Conservation (phyloP, 2,888 invertebrate genomes). For the Drosophila suboccidentalis region DNA sequence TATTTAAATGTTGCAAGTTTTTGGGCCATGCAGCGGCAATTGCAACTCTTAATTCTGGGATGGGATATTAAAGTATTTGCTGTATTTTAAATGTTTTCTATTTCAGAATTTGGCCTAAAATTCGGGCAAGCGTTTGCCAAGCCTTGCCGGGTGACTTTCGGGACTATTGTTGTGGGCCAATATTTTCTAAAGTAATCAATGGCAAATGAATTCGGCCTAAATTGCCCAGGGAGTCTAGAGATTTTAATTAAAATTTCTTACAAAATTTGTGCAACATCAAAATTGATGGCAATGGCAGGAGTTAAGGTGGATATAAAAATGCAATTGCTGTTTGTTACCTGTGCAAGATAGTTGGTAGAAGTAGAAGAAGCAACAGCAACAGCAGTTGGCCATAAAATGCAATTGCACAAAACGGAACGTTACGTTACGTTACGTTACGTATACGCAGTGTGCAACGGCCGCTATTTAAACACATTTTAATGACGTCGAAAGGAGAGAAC, state of each 20-base stretch:
- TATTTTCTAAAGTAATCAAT: conserved; percentile 49
- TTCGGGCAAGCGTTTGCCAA: neutral
- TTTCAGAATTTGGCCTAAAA: neutral
- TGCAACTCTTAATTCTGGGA: neutral
- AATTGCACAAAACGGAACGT: conserved; percentile 36
- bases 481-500: conserved; percentile 39
- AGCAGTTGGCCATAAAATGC: conserved; percentile 48
- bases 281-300: conserved; percentile 36
- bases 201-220: conserved; percentile 28
- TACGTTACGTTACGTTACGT: conserved; percentile 40
- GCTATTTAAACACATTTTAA: conserved; percentile 70
- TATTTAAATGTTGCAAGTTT: conserved; percentile 38
- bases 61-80: conserved; percentile 10
- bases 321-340: conserved; percentile 29
- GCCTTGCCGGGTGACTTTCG: neutral
- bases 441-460: conserved; percentile 47
- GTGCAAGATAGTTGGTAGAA: conserved; percentile 16
- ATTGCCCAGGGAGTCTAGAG: conserved; percentile 26
- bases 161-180: conserved; percentile 16
- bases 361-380: conserved; percentile 6
- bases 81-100: neutral
- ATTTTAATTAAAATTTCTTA: conserved; percentile 71
- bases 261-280: conserved; percentile 36
- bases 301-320: conserved; percentile 38
- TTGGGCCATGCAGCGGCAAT: neutral